Percentiles rank a stretch among this genome's conserved stretches.
Conservation (phyloP, 1,140 invertebrate genomes). For the Drosophila truncata region DNA sequence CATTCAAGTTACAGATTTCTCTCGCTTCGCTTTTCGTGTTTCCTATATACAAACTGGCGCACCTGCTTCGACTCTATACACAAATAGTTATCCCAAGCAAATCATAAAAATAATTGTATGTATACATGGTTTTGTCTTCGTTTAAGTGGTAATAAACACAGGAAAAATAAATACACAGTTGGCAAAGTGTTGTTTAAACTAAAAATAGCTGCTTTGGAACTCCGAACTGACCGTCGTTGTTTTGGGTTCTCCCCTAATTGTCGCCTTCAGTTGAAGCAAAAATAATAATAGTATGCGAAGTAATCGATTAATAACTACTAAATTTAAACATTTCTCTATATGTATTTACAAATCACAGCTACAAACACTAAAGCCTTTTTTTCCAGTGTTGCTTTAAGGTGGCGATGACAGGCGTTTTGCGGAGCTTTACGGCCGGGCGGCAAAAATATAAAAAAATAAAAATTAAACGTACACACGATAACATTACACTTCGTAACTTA, state of each 20-base stretch:
- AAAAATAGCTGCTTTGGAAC: conserved; percentile 69
- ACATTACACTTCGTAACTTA: conserved; percentile 27
- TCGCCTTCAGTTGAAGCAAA: conserved; percentile 36
- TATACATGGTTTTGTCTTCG: conserved; percentile 25
- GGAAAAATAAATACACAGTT: conserved; percentile 79
- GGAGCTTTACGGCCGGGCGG: conserved; percentile 22
- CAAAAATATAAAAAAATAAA: conserved; percentile 27
- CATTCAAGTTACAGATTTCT: conserved; percentile 44
- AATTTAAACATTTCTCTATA: conserved; percentile 79
- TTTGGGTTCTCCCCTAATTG: conserved; percentile 15
- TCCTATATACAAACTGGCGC: conserved; percentile 62
- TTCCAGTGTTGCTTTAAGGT: conserved; percentile 68
- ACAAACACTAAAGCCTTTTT: conserved; percentile 70
- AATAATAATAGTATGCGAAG: conserved; percentile 65
- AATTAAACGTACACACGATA: conserved; percentile 30
- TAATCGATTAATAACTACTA: conserved; percentile 71
- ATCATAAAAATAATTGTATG: conserved; percentile 54
- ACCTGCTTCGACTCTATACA: conserved; percentile 45
- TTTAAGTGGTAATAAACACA: conserved; percentile 55
- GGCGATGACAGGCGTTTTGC: conserved; percentile 49
- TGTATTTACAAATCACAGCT: conserved; percentile 83
- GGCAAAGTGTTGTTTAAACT: conserved; percentile 61
- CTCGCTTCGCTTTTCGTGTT: conserved; percentile 16
- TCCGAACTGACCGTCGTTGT: conserved; percentile 47
- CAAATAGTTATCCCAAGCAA: conserved; percentile 25